Evolutionary conservation across 30 jellyfish, hydroid and myxozoan species (phyloP), one percentile per base, ranked within the genome.

Genomic region (Sanderia malayensis): DNA sequence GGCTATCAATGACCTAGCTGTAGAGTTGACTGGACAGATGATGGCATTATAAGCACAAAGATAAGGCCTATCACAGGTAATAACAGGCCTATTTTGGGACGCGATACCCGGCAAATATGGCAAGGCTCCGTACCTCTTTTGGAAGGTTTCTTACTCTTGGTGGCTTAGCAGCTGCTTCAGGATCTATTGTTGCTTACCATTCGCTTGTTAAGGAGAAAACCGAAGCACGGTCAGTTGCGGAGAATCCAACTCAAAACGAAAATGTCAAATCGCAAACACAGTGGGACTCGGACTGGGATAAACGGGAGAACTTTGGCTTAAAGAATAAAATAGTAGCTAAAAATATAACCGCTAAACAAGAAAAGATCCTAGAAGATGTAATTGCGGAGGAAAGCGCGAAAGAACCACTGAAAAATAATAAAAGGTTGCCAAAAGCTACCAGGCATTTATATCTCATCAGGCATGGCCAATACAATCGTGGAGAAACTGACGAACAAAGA

Each of bases 201-300:
- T 47, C 95, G 31, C 44, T 53, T 15, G 58, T 76, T 29, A 47
- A 75, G 58, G 92, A 86, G 57, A 49, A 70, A 33, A 65, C 82
- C 8, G 46, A 76, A 20, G 95, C 89, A 1, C 71, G 46, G 25
- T 79, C 87, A 23, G 34, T 52, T 20, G 44, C 67, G 30, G 96
- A 86, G 22, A 64, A 32, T 49, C 75, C 73, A 4, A 49, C 87
- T 0, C 27, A 60, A 1, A 71, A 64, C 21, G 81, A 70, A 8
- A 60, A 34, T 11, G 15, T 20, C 58, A 79, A 79, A 41, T 32
- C 69, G 57, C 47, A 71, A 34, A 32, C 83, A 27, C 67, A 65
- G 11, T 86, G 96, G 96, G 96, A 86, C 49, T 44, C 79, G 37
- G 85, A 86, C 59, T 86, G 96, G 96, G 96, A 86, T 32, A 49